phyloP scores from a whole-genome alignment of 2,797 vertebrate species.

The Bradypodion pumilum region DNA sequence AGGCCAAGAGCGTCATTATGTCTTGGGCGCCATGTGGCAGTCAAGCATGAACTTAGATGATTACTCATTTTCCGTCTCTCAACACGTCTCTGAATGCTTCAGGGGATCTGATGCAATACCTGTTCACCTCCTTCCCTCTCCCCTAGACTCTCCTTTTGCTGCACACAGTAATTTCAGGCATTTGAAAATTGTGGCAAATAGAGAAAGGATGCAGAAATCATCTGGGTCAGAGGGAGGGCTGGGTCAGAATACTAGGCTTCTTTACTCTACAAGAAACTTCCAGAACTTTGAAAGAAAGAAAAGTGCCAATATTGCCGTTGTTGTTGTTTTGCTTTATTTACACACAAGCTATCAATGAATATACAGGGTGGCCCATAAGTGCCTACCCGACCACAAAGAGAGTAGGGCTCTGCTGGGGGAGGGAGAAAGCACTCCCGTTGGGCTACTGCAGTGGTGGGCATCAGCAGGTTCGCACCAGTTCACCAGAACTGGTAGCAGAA shows the following conservation, averaged over 20 bases:
- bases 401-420: too few relatives aligned
- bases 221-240: not conserved
- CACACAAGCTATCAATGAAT: too few relatives aligned
- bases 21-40: not conserved
- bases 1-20: not conserved
- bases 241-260: not conserved
- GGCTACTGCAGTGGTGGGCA: too few relatives aligned
- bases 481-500: too few relatives aligned
- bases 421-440: too few relatives aligned
- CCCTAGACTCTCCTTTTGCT: slow-evolving; percentile 7
- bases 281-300: not conserved
- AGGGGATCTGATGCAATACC: not conserved
- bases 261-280: not conserved
- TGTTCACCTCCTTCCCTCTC: not conserved
- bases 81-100: not conserved
- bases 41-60: not conserved
- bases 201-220: not conserved
- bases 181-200: not conserved
- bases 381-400: too few relatives aligned
- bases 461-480: too few relatives aligned
- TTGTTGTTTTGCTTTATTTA: too few relatives aligned
- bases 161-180: slow-evolving; percentile 14
- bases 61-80: not conserved
- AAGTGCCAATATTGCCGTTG: not conserved
- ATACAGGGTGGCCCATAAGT: too few relatives aligned